These are phyloP conservation scores for Coptotermes formosanus DNA, from an alignment of 1,140 invertebrate genomes.

Conservation along the genomic window DNA sequence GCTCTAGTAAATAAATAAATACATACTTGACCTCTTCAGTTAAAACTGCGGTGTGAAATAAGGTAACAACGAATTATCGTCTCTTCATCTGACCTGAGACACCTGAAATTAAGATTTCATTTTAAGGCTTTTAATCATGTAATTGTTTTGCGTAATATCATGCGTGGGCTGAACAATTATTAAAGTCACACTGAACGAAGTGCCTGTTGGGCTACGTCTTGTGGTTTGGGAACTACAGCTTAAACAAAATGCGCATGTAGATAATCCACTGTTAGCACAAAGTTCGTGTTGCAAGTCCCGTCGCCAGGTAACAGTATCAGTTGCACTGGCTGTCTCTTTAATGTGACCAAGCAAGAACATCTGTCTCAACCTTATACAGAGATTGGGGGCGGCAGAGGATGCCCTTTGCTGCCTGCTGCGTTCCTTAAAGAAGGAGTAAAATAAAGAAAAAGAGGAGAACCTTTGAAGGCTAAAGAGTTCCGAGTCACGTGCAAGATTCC, in stretches of 20 bases:
- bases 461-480: neutral
- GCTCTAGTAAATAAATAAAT: no score
- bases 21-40: no score
- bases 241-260: neutral
- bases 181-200: no score
- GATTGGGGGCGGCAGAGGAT: neutral
- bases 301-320: neutral
- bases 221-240: neutral
- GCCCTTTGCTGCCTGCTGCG: neutral
- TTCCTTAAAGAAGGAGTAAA: neutral
- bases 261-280: neutral
- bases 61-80: no score
- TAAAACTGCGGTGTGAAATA: no score
- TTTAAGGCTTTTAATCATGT: no score
- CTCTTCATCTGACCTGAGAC: no score
- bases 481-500: neutral
- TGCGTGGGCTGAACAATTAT: no score
- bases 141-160: no score
- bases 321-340: no score
- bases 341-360: neutral
- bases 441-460: neutral
- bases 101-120: no score
- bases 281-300: neutral
- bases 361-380: neutral
- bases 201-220: neutral